Conservation (phyloP, 2,113 vertebrate species). For the Antigone vipio region DNA sequence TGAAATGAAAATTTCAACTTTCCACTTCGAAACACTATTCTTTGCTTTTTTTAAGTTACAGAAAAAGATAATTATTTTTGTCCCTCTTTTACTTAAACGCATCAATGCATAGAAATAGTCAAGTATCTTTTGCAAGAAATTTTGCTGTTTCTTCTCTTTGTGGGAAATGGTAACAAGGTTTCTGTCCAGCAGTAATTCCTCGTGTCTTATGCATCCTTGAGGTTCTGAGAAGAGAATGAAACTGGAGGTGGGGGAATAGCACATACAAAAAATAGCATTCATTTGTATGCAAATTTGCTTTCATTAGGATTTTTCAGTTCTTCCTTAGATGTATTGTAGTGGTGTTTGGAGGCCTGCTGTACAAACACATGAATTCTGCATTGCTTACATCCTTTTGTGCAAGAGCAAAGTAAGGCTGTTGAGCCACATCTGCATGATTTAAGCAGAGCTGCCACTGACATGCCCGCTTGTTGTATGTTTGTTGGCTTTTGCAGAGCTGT, state of each 20-base stretch:
- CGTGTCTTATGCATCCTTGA: slow-evolving; percentile 20
- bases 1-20: not conserved
- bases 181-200: slow-evolving; percentile 51
- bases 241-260: slow-evolving; percentile 40
- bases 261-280: slow-evolving; percentile 46
- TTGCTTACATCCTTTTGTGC: not conserved
- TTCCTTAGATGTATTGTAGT: slow-evolving; percentile 38
- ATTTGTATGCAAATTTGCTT: slow-evolving; percentile 64
- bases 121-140: not conserved
- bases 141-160: not conserved
- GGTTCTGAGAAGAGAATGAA: slow-evolving; percentile 32
- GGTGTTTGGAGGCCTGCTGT: slow-evolving; percentile 19
- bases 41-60: not conserved
- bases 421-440: not conserved
- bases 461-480: not conserved
- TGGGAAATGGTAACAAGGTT: slow-evolving; percentile 19
- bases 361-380: slow-evolving; percentile 33
- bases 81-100: not conserved
- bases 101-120: not conserved
- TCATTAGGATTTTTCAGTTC: slow-evolving; percentile 53
- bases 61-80: not conserved
- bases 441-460: not conserved
- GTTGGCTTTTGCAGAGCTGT: not conserved
- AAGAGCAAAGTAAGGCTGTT: not conserved
- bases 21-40: not conserved